Base-by-base conservation (phyloP, 2,888 invertebrate genomes). In the Apotomis betuletana region DNA sequence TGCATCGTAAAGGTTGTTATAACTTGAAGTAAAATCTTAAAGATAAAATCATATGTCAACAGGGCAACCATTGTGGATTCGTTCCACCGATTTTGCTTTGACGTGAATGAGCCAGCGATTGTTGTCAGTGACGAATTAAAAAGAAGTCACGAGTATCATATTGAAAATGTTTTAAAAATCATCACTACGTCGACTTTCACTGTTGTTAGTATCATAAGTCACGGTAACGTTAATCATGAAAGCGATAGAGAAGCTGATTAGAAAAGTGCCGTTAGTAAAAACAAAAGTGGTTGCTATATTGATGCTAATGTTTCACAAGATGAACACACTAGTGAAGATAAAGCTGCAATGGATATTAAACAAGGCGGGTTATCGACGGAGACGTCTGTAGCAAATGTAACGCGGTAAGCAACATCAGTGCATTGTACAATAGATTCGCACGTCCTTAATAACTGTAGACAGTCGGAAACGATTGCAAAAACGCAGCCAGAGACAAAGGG, bases 381-480 rank as follows among this genome's bases (percentile, higher is more conserved):
- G 75, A 76, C 79, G 80, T 82, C 78, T 80, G 85, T 82, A 83
- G 78, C 79, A 86, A 90, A 85, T 86, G 84, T 86, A 87, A 83
- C 84, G 83, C 81, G 77, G 84, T 85, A 83, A 83, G 78, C 78
- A 85, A 80, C 81, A 81, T 78, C 78, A 78, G 77, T 75, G 79
- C 79, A 80, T 83, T 85, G 81, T 83, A 79, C 79, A 80, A 77
- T 77, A 77, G 79, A 80, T 91, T 92, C 92, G 86, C 92, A 93
- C 92, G 92, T 93, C 87, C 91, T 83, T 92, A 92, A 90, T 92
- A 90, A 87, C 85, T 80, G 83, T 84, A 81, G 81, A 81, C 83
- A 85, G 87, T 90, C 90, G 91, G 91, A 91, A 91, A 90, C 83
- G 82, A 83, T 89, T 88, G 90, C 90, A 92, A 91, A 91, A 92